Base-by-base conservation (phyloP, 1,140 invertebrate genomes). In the Centruroides vittatus region DNA sequence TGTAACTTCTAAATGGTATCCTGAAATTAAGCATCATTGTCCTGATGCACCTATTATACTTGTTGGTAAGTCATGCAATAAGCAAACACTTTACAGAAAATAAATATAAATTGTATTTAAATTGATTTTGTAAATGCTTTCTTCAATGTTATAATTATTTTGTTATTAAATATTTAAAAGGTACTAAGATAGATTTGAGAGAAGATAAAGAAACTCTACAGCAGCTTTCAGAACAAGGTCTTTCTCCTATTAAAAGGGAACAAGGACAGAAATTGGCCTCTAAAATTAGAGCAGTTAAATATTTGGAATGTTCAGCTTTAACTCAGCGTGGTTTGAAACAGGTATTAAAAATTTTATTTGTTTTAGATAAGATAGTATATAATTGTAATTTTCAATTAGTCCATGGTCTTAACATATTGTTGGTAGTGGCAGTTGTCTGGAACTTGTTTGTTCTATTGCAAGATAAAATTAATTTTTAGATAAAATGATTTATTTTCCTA, bases 11-110 rank as follows among this genome's bases (percentile, higher is more conserved):
- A 97, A 97, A 80, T 99, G 96, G 96, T 93, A 97, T 77, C 94
- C 95, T 60, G 96, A 99, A 84, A 94, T 99, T 67, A 93, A 95
- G 79, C 91, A 96, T 78, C 94, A 98, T 75, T 97, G 93, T 78
- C 93, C 94, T 60, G 93, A 96, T 80, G 91, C 93, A 60, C 95
- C 95, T 60, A 94, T 99, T 75, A 92, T 99, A 72, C 82, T 99
- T 73, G 94, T 98, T 72, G 92, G 92, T 89, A 75, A 76, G 80
- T 73, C 41, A 41, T 41, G 41, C 23, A 41, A 41, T 41, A 41
- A 41, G 3, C 8, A 1, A 41, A 41, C 41, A 41, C 0, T 41
- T 41, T 6, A 41, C 41, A 41, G 41, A 8, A 41, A 41, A 41
- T 23, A 23, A 0, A 23, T 41, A 3, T 41, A 41, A 41, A 41